phyloP scores from a whole-genome alignment of 2,113 vertebrate genomes.

The Himantopus leucocephalus region DNA sequence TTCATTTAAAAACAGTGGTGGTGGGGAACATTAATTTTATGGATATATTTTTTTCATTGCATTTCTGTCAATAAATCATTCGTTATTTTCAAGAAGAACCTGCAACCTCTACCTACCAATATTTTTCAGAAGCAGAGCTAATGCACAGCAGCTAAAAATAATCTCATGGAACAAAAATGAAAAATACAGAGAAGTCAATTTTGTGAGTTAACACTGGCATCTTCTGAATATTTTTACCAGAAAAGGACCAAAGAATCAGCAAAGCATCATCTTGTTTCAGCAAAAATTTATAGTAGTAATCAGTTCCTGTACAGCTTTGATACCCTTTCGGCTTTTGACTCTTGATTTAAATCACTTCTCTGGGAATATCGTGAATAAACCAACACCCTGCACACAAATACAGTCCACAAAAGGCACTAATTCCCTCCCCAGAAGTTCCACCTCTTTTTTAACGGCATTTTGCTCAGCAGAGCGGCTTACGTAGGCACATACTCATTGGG shows the following conservation, averaged over 20 bases:
- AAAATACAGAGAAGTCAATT: constrained; percentile 48
- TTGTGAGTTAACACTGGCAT: constrained; percentile 36
- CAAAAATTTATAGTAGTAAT: constrained; percentile 67
- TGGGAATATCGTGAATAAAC: background rate
- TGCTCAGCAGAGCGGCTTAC: background rate
- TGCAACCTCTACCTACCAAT: background rate
- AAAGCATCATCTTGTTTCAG: constrained; percentile 53
- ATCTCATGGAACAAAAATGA: constrained; percentile 22
- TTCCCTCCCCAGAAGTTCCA: constrained; percentile 20
- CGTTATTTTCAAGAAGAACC: background rate
- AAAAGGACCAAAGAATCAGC: constrained; percentile 57
- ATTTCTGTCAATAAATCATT: background rate
- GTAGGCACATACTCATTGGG: background rate
- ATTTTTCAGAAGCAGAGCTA: constrained; percentile 47
- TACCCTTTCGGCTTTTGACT: constrained; percentile 7
- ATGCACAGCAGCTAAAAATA: constrained; percentile 47
- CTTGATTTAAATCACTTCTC: constrained; percentile 21
- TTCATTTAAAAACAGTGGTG: background rate
- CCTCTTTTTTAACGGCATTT: background rate
- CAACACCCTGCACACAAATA: background rate
- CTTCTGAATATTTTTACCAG: constrained; percentile 40
- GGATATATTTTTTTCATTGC: background rate
- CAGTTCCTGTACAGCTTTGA: constrained; percentile 59
- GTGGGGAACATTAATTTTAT: background rate
- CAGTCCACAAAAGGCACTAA: constrained; percentile 25